These are phyloP conservation scores for Archilochus colubris DNA, from an alignment of 2,113 vertebrate species.

Conservation along the genomic window DNA sequence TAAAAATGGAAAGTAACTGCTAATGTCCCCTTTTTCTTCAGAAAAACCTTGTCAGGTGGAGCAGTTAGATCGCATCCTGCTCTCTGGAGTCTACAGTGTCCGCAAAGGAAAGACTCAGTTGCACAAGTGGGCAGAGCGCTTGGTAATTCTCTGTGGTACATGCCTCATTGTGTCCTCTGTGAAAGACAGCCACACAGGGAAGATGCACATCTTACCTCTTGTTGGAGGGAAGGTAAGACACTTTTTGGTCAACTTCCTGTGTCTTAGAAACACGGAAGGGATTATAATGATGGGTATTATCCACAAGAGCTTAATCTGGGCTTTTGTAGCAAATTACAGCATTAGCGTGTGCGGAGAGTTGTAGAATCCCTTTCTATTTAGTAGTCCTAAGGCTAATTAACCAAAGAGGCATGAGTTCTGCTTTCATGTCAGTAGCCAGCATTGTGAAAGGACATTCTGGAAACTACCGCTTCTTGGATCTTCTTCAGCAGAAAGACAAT, in stretches of 20 bases:
- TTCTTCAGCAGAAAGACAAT: not conserved
- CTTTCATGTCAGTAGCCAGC: not conserved
- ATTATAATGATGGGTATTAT: not conserved
- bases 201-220: conserved; percentile 96
- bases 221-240: conserved; percentile 93
- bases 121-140: conserved; percentile 96
- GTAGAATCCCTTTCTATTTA: not conserved
- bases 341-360: not conserved
- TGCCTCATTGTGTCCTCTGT: conserved; percentile 95
- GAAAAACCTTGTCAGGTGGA: conserved; percentile 80
- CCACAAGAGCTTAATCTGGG: not conserved
- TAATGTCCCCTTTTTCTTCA: conserved; percentile 50
- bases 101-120: conserved; percentile 96
- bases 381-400: not conserved
- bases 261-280: not conserved
- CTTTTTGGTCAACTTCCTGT: not conserved
- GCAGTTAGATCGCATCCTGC: conserved; percentile 85
- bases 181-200: conserved; percentile 93
- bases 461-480: not conserved
- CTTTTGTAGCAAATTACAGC: not conserved
- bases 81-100: conserved; percentile 91
- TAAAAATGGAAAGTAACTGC: not conserved
- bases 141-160: conserved; percentile 94
- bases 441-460: not conserved
- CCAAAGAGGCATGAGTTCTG: not conserved